Conservation (phyloP, 2,113 vertebrate genomes). For the Sardina pilchardus region DNA sequence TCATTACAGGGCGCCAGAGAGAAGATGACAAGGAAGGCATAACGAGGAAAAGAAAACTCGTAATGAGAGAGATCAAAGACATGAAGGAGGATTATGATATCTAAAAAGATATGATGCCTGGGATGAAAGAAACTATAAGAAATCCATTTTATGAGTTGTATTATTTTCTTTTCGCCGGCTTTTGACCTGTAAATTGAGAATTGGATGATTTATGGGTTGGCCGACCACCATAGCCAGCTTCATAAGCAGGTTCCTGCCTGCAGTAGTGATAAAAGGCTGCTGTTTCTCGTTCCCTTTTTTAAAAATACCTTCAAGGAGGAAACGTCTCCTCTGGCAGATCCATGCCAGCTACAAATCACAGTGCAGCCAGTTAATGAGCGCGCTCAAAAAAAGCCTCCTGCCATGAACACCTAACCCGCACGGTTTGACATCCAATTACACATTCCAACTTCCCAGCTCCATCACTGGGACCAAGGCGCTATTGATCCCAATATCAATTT, state of each 20-base stretch:
- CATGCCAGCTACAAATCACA: neutral
- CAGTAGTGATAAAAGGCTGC: neutral
- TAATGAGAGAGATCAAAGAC: neutral
- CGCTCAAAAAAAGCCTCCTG: neutral
- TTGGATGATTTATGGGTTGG: neutral
- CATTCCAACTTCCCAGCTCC: slow-evolving; percentile 27
- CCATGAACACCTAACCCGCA: neutral
- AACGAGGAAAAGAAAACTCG: neutral
- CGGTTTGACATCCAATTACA: slow-evolving; percentile 4
- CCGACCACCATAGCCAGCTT: neutral
- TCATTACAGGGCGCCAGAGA: neutral
- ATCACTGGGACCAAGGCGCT: slow-evolving; percentile 53
- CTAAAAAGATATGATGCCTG: neutral
- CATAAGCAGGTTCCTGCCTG: neutral
- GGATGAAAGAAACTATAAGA: neutral
- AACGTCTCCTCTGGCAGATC: neutral
- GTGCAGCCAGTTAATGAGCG: neutral
- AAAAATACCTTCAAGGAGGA: neutral
- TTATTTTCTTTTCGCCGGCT: neutral
- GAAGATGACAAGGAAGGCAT: neutral
- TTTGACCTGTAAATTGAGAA: neutral
- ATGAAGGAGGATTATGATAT: neutral
- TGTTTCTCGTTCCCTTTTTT: neutral
- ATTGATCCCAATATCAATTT: slow-evolving; percentile 71
- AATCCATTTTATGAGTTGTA: neutral